phyloP scores from a whole-genome alignment of 2,797 vertebrate genomes.

The Crax fasciolata region DNA sequence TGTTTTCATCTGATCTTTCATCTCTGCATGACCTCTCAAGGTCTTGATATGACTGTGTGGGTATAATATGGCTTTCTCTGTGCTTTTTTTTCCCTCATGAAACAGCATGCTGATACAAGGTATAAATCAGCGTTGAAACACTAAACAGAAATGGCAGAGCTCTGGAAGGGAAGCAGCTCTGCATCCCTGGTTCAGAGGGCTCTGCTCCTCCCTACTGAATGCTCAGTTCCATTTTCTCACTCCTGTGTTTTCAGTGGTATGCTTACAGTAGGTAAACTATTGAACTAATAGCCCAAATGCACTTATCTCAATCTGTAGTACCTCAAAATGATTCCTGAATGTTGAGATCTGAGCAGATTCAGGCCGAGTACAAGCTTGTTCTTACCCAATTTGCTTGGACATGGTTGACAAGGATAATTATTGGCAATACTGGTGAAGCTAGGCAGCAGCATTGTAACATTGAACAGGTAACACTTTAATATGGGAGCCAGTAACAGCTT shows the following conservation, averaged over 20 bases:
- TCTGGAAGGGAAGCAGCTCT: background rate
- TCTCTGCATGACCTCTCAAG: conserved; percentile 16
- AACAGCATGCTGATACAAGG: background rate
- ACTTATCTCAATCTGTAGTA: background rate
- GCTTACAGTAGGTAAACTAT: background rate
- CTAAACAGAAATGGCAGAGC: background rate
- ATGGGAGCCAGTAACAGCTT: background rate
- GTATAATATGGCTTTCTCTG: background rate
- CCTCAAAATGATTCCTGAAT: background rate
- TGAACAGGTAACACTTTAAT: background rate
- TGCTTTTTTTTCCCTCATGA: background rate
- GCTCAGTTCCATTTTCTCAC: background rate
- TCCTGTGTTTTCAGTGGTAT: background rate
- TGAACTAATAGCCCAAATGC: background rate
- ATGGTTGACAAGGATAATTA: background rate
- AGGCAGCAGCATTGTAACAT: background rate
- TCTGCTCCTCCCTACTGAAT: background rate
- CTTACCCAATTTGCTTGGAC: background rate
- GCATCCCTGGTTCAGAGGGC: background rate
- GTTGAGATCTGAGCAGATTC: background rate
- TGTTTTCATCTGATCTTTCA: conserved; percentile 6
- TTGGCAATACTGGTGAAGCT: background rate
- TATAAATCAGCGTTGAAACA: background rate
- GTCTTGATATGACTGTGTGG: background rate
- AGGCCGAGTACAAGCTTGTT: background rate